These are phyloP conservation scores for Rousettus madagascariensis DNA, from an alignment of 2,797 vertebrate genomes.

Conservation along the genomic window DNA sequence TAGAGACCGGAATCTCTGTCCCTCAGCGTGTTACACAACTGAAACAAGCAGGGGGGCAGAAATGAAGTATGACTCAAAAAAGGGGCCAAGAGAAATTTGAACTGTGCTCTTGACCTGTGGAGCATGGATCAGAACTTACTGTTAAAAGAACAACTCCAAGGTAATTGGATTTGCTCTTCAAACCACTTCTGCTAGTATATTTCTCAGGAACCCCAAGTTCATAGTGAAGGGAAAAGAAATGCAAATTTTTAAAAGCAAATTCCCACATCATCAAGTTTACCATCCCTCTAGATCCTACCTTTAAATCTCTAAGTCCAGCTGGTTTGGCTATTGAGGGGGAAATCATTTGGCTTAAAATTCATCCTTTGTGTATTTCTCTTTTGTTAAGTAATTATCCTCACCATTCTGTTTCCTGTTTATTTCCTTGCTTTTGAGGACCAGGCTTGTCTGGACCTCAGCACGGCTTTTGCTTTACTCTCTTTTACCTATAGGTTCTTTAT, in stretches of 20 bases:
- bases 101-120: neutral
- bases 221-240: slow-evolving; percentile 38
- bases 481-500: neutral
- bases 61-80: slow-evolving; percentile 45
- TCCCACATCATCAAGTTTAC: neutral
- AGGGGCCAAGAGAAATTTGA: neutral
- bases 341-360: neutral
- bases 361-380: neutral
- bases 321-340: neutral
- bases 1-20: slow-evolving; percentile 50
- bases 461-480: slow-evolving; percentile 18
- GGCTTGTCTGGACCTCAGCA: neutral
- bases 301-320: neutral
- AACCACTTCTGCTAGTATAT: neutral
- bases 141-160: neutral
- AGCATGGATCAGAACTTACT: neutral
- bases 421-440: neutral
- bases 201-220: slow-evolving; percentile 21
- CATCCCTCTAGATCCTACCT: neutral
- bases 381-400: neutral
- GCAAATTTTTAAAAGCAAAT: slow-evolving; percentile 60
- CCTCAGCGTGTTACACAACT: neutral
- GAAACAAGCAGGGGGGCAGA: slow-evolving; percentile 12
- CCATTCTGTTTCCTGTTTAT: neutral
- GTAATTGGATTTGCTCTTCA: neutral